phyloP scores from a whole-genome alignment of 2,888 invertebrate genomes.

The Latrodectus hesperus region DNA sequence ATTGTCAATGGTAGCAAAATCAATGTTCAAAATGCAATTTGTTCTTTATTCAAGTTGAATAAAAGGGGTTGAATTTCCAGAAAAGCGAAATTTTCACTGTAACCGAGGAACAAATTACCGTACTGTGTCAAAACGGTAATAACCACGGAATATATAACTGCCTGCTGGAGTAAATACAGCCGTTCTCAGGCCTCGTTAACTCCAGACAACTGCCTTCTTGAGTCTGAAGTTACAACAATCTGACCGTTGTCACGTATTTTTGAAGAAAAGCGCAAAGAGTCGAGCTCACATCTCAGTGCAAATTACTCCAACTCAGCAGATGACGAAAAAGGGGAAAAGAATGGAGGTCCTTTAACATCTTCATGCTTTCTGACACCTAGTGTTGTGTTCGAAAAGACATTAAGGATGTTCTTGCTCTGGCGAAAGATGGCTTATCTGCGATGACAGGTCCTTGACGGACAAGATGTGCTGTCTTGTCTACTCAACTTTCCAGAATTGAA shows the following conservation, averaged over 20 bases:
- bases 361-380: slow-evolving; percentile 31
- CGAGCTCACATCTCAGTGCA: neutral
- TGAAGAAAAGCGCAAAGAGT: neutral
- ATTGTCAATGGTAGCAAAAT: too few relatives aligned
- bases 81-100: too few relatives aligned
- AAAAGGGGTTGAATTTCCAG: too few relatives aligned
- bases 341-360: neutral
- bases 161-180: neutral
- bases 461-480: slow-evolving; percentile 51
- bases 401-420: slow-evolving; percentile 40
- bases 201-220: neutral
- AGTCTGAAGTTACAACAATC: neutral
- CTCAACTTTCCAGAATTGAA: neutral
- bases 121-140: too few relatives aligned
- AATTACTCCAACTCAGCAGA: slow-evolving; percentile 25
- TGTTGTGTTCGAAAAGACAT: slow-evolving; percentile 47
- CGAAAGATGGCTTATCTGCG: slow-evolving; percentile 48
- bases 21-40: too few relatives aligned
- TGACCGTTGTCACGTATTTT: neutral
- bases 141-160: too few relatives aligned
- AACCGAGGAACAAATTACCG: too few relatives aligned
- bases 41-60: too few relatives aligned
- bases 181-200: neutral
- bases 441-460: slow-evolving; percentile 48
- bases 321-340: slow-evolving; percentile 5